phyloP scores from a whole-genome alignment of 2,888 invertebrate genomes.

The Limnephilus auricula region DNA sequence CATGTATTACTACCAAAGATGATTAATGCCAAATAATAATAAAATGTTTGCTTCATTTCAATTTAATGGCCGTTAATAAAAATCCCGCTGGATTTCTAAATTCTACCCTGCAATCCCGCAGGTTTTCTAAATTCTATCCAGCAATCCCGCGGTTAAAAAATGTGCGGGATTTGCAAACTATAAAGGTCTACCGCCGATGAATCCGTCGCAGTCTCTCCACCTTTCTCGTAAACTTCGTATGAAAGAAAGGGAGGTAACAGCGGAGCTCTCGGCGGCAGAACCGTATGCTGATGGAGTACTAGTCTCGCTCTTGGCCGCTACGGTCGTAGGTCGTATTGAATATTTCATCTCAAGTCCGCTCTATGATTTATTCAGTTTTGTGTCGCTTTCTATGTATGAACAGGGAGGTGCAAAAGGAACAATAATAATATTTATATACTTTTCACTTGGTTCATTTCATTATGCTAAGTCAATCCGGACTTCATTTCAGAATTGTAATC shows the following conservation, averaged over 20 bases:
- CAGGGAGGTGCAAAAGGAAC: background rate
- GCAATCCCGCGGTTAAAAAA: too few relatives aligned
- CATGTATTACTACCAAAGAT: too few relatives aligned
- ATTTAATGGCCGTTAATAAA: too few relatives aligned
- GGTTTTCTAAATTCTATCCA: too few relatives aligned
- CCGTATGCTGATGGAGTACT: background rate
- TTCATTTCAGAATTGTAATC: too few relatives aligned
- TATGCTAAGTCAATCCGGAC: background rate
- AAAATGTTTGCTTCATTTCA: too few relatives aligned
- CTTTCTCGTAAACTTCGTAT: background rate
- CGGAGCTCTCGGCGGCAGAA: background rate
- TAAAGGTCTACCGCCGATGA: background rate
- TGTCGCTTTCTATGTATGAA: background rate
- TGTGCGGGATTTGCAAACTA: too few relatives aligned
- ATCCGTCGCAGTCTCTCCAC: background rate
- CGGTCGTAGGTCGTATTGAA: slow-evolving; percentile 52
- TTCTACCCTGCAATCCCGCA: too few relatives aligned
- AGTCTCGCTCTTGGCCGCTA: slow-evolving; percentile 12
- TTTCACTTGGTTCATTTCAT: background rate
- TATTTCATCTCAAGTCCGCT: slow-evolving; percentile 63
- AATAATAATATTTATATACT: background rate
- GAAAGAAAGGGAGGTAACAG: background rate
- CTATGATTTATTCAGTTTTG: slow-evolving; percentile 61
- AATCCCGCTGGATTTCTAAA: too few relatives aligned
- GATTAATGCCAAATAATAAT: too few relatives aligned